Evolutionary conservation across 2,113 vertebrate species (phyloP).

Genomic region (Chrysemys picta): DNA sequence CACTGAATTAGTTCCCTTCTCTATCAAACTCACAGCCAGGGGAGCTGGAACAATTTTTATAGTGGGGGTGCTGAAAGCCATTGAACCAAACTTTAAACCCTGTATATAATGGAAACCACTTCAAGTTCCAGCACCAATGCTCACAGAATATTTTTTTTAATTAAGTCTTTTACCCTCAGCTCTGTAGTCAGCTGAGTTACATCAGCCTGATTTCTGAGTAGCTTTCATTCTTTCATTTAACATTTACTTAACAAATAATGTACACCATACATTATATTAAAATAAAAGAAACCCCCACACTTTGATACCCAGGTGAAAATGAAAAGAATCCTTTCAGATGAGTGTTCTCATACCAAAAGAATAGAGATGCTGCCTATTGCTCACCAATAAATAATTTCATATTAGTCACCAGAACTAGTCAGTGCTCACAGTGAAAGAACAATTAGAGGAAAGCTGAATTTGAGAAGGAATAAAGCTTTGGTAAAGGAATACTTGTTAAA

Average conservation of each 20-base stretch:
- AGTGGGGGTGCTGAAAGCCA: too few relatives aligned
- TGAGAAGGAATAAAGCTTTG: neutral
- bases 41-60: too few relatives aligned
- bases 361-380: neutral
- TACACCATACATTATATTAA: neutral
- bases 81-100: too few relatives aligned
- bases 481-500: neutral
- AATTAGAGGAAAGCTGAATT: neutral
- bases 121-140: too few relatives aligned
- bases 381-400: neutral
- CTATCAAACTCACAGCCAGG: slow-evolving; percentile 19
- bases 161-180: neutral
- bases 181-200: neutral
- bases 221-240: slow-evolving; percentile 12
- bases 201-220: neutral
- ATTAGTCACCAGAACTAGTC: neutral
- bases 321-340: neutral
- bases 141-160: neutral
- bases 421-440: neutral
- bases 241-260: slow-evolving; percentile 48
- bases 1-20: neutral
- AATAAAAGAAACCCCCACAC: slow-evolving; percentile 33
- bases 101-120: too few relatives aligned
- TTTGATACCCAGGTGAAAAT: slow-evolving; percentile 42
- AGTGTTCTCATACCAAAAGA: neutral